phyloP scores from a whole-genome alignment of 2,797 vertebrate genomes.

The Xenentodon cancila region DNA sequence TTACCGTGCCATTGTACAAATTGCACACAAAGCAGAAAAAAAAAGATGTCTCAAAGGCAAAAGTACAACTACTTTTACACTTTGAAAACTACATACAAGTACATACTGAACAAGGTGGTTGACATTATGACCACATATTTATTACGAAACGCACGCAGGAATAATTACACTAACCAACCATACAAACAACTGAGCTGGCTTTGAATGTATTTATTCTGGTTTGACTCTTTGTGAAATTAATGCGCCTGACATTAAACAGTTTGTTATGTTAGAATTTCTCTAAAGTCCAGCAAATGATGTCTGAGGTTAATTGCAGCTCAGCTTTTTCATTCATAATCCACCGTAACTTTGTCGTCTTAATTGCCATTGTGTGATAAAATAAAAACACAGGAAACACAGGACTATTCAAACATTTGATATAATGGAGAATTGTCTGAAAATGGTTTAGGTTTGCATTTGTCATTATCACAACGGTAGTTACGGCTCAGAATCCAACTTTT shows the following conservation, averaged over 20 bases:
- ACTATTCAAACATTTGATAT: slow-evolving; percentile 46
- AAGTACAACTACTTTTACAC: slow-evolving; percentile 33
- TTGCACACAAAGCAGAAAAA: slow-evolving; percentile 76
- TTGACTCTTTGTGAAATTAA: not conserved
- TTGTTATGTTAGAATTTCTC: slow-evolving; percentile 27
- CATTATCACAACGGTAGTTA: slow-evolving; percentile 61
- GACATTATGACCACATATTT: not conserved
- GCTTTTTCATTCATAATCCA: slow-evolving; percentile 60
- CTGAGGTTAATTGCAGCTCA: slow-evolving; percentile 72
- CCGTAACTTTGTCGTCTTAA: slow-evolving; percentile 51
- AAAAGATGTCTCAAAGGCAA: slow-evolving; percentile 48
- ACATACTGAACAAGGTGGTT: slow-evolving; percentile 25
- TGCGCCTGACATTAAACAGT: slow-evolving; percentile 2
- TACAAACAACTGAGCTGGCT: not conserved
- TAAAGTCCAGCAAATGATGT: slow-evolving; percentile 38
- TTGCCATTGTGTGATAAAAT: slow-evolving; percentile 57
- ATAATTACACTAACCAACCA: slow-evolving; percentile 5
- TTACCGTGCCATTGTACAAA: slow-evolving; percentile 74
- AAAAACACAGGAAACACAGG: slow-evolving; percentile 29
- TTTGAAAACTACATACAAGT: too few species aligned
- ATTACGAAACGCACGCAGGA: not conserved
- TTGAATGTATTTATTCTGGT: not conserved
- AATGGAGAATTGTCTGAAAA: slow-evolving; percentile 45
- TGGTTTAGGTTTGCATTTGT: slow-evolving; percentile 47
- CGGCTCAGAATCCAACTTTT: slow-evolving; percentile 51